phyloP scores from a whole-genome alignment of 2,888 invertebrate species.

The Tholera decimalis region DNA sequence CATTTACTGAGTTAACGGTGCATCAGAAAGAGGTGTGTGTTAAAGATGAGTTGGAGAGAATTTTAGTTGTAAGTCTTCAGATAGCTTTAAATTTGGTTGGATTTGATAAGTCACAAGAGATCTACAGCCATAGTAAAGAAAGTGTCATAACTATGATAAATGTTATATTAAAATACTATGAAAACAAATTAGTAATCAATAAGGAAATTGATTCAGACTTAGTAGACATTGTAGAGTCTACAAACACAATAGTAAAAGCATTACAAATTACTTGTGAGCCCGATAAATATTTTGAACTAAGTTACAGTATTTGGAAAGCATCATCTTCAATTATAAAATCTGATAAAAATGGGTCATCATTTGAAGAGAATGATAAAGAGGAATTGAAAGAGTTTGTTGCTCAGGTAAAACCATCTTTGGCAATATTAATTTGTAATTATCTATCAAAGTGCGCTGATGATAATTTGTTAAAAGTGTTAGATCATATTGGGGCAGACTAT shows the following conservation, averaged over 20 bases:
- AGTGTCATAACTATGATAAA: constrained; percentile 76
- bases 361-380: constrained; percentile 78
- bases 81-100: constrained; percentile 80
- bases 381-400: constrained; percentile 75
- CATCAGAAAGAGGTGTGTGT: constrained; percentile 75
- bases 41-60: constrained; percentile 81
- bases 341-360: constrained; percentile 74
- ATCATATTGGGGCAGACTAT: constrained; percentile 76
- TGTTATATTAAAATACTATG: constrained; percentile 80
- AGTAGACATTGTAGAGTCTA: constrained; percentile 81
- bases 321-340: constrained; percentile 71
- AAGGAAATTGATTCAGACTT: constrained; percentile 84
- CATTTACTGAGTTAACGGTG: constrained; percentile 78
- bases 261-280: constrained; percentile 74
- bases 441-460: constrained; percentile 78
- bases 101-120: constrained; percentile 80
- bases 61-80: constrained; percentile 81
- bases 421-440: constrained; percentile 78
- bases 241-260: constrained; percentile 75
- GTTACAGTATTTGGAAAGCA: constrained; percentile 82
- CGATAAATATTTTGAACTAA: constrained; percentile 78
- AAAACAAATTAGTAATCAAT: constrained; percentile 78
- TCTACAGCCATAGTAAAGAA: constrained; percentile 74
- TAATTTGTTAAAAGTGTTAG: constrained; percentile 74
- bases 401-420: constrained; percentile 77